Base-by-base conservation (phyloP, 2,888 invertebrate genomes). In the Eilema sororculum region DNA sequence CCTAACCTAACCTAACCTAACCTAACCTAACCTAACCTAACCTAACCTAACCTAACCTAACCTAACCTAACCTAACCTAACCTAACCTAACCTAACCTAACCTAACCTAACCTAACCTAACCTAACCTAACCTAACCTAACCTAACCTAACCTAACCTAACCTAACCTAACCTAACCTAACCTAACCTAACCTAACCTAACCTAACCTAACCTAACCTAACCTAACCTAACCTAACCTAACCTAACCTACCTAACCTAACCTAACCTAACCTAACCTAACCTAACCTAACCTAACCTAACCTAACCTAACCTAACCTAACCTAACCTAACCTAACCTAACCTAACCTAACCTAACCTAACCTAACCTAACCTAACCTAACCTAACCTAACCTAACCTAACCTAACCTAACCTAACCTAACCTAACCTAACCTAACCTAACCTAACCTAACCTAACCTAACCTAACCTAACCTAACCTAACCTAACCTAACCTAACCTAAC, bases 11-110 rank as follows among this genome's bases (percentile, higher is more conserved):
- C 69, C 74, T 63, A 67, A 69, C 33, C 73, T 69, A 74, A 74
- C 72, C 74, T 28, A 28, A 67, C 72, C 72, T 28, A 28, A 28
- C 28, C 28, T 28, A 28, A 28, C 71, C 72, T 69, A 72, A 72
- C 70, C n/a, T 65, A 72, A 74, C 69, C 71, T 68, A 69, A 69
- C 69, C 69, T 69, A 71, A 69, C 69, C 69, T 70, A 28, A 72
- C 66, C 74, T 71, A 73, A 68, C 76, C 73, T 68, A 76, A 69
- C 76, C 71, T 68, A 73, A 69, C 76, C 76, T 70, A 73, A 73
- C 76, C 76, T 70, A 73, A 72, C 74, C 75, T 72, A 74, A 72
- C 76, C 72, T 72, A 75, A 73, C 73, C 73, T 73, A 75, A 77
- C 33, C 28, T 9, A 33, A 33, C 33, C 8, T 1, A 6, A 3